phyloP scores from a whole-genome alignment of 64 coral and sea anemone genomes.

The Pocillopora verrucosa region DNA sequence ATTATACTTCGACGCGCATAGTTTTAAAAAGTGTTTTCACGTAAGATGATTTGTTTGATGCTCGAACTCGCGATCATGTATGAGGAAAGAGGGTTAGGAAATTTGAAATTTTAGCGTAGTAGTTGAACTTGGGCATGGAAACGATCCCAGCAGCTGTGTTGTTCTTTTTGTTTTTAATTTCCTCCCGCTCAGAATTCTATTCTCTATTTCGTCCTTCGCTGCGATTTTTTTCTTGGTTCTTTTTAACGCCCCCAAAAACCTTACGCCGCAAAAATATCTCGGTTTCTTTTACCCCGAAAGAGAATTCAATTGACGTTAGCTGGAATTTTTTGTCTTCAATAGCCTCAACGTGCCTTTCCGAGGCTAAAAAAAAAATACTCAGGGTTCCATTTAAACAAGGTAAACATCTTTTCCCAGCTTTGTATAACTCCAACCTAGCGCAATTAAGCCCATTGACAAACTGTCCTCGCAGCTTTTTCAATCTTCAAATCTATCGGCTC shows the following conservation, averaged over 20 bases:
- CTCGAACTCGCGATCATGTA: background rate
- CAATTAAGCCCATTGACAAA: slow-evolving; percentile 59
- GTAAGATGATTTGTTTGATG: background rate
- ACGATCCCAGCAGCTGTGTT: slow-evolving; percentile 26
- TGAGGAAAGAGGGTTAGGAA: background rate
- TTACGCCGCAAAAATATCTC: background rate
- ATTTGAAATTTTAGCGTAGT: background rate
- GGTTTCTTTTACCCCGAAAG: background rate
- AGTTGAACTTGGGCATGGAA: slow-evolving; percentile 41
- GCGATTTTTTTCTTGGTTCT: background rate
- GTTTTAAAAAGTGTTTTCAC: background rate
- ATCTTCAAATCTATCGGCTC: slow-evolving; percentile 39
- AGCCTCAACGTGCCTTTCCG: slow-evolving; percentile 11
- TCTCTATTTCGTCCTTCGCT: slow-evolving; percentile 19
- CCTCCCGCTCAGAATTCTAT: slow-evolving; percentile 22
- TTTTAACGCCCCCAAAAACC: background rate
- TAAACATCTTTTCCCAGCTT: slow-evolving; percentile 39
- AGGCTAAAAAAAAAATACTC: background rate
- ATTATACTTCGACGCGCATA: background rate
- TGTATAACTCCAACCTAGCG: slow-evolving; percentile 33
- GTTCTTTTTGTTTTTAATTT: slow-evolving; percentile 41
- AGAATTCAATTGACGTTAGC: slow-evolving; percentile 13
- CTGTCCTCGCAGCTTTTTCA: slow-evolving; percentile 34
- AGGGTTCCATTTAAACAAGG: slow-evolving; percentile 48
- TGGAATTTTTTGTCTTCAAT: slow-evolving; percentile 28